phyloP scores from a whole-genome alignment of 2,113 vertebrate species.

The Vidua macroura region DNA sequence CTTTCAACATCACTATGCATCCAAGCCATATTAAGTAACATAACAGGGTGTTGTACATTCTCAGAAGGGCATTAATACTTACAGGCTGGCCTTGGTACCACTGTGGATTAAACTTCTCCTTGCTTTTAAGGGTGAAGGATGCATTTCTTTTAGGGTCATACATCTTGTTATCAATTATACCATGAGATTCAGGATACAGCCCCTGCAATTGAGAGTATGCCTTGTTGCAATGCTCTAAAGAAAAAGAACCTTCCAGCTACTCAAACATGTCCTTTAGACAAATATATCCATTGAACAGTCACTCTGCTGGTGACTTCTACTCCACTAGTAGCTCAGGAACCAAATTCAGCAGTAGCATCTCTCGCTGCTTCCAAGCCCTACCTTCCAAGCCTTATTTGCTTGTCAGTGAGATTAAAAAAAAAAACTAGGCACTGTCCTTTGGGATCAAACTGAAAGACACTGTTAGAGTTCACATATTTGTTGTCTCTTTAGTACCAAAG shows the following conservation, averaged over 20 bases:
- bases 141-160: slow-evolving; percentile 85
- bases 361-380: background rate
- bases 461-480: accelerated
- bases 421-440: background rate
- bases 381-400: background rate
- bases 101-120: slow-evolving; percentile 82
- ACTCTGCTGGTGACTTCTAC: background rate
- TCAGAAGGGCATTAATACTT: slow-evolving; percentile 63
- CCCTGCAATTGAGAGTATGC: slow-evolving; percentile 75
- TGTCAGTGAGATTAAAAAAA: background rate
- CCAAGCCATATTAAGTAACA: background rate
- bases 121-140: slow-evolving; percentile 79
- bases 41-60: background rate
- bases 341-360: background rate
- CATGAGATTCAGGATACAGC: slow-evolving; percentile 96
- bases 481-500: background rate
- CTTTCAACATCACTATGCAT: background rate
- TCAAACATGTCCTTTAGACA: background rate
- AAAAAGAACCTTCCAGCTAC: background rate
- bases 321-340: background rate
- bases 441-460: background rate
- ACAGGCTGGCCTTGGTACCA: slow-evolving; percentile 98
- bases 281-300: background rate
- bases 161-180: slow-evolving; percentile 97
- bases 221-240: background rate